Conservation (phyloP, 2,113 vertebrate species). For the Xiphophorus maculatus region DNA sequence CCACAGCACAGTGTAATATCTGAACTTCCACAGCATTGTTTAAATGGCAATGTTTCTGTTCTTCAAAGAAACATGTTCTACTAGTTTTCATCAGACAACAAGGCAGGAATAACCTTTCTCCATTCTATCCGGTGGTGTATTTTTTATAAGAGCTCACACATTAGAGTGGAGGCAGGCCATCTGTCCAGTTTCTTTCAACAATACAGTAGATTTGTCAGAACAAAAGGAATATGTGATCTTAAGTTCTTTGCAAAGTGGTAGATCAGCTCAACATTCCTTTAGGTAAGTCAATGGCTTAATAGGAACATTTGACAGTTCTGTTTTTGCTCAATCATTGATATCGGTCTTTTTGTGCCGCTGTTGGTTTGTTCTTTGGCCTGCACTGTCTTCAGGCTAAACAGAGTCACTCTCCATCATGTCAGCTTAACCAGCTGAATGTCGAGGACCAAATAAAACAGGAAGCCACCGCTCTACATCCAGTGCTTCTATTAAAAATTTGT, state of each 20-base stretch:
- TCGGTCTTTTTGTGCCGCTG: conserved; percentile 22
- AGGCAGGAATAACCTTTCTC: background rate
- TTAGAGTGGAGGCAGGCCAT: background rate
- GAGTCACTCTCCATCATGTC: conserved; percentile 55
- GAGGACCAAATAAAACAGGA: conserved; percentile 11
- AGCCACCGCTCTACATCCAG: conserved; percentile 25
- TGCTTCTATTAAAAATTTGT: conserved; percentile 14
- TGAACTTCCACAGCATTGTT: background rate
- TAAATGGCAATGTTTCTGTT: background rate
- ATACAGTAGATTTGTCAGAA: background rate
- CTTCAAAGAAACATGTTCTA: background rate
- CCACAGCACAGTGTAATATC: background rate
- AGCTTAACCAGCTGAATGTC: conserved; percentile 31
- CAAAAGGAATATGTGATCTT: background rate
- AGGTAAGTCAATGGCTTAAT: background rate
- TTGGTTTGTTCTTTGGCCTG: conserved; percentile 33
- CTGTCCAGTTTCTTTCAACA: background rate
- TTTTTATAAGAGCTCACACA: background rate
- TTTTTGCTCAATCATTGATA: conserved; percentile 10
- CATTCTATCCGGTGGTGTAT: background rate
- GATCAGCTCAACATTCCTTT: background rate
- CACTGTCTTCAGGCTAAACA: conserved; percentile 27
- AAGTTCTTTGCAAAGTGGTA: background rate
- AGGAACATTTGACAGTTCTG: conserved; percentile 9
- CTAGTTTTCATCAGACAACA: background rate